phyloP scores from a whole-genome alignment of 2,113 vertebrate species.

The Craseonycteris thonglongyai region DNA sequence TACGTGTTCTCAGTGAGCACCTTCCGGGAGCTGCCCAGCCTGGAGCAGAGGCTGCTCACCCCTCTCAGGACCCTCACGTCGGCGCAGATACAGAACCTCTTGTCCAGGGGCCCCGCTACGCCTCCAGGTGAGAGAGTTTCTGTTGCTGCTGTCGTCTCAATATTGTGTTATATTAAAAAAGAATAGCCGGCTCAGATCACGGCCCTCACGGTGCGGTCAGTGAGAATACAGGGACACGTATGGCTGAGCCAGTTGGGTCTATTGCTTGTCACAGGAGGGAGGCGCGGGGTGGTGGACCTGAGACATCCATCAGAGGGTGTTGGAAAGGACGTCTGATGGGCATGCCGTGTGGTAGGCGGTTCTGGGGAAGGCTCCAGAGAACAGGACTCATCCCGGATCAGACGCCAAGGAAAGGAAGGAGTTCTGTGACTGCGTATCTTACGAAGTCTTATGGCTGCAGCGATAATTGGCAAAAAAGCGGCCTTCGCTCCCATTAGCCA shows the following conservation, averaged over 20 bases:
- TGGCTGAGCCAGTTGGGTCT: accelerated
- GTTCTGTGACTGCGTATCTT: accelerated
- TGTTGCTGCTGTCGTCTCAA: accelerated
- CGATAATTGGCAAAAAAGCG: background rate
- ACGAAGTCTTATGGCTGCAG: background rate
- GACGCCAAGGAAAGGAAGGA: background rate
- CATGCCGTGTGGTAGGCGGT: no score
- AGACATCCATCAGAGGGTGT: accelerated
- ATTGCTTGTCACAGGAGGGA: background rate
- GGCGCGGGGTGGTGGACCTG: accelerated
- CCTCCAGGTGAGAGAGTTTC: slow-evolving; percentile 63
- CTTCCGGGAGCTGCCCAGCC: slow-evolving; percentile 84
- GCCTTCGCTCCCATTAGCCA: no score
- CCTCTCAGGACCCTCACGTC: slow-evolving; percentile 84
- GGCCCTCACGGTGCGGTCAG: accelerated
- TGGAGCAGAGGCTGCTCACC: slow-evolving; percentile 85
- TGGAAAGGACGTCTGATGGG: accelerated
- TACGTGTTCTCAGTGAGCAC: slow-evolving; percentile 84
- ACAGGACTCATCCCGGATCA: no score
- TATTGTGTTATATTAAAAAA: background rate
- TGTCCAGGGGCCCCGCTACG: slow-evolving; percentile 20
- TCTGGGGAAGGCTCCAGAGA: background rate
- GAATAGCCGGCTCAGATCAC: background rate
- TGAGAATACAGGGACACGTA: no score
- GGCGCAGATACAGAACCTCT: slow-evolving; percentile 70